These are phyloP conservation scores for Brachyrhaphis roseni DNA, from an alignment of 2,797 vertebrate genomes.

Conservation along the genomic window DNA sequence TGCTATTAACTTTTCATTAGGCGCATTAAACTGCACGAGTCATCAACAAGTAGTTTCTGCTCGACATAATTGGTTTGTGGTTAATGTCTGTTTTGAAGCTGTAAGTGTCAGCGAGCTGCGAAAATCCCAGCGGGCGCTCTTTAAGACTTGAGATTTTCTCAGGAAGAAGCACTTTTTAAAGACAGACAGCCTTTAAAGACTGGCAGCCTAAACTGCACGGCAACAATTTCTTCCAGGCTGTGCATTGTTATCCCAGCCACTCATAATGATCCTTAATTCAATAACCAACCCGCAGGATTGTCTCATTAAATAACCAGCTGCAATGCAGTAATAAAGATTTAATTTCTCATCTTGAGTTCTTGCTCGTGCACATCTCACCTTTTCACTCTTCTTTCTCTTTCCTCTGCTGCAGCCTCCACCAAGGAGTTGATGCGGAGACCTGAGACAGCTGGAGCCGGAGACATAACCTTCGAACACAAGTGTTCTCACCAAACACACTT, in stretches of 20 bases:
- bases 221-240: constrained; percentile 13
- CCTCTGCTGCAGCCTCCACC: constrained; percentile 48
- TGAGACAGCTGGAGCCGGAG: not conserved
- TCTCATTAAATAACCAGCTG: constrained; percentile 52
- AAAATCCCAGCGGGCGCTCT: constrained; percentile 37
- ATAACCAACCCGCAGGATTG: constrained; percentile 39
- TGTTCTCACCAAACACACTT: constrained; percentile 27
- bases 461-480: not conserved
- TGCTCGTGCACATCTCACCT: constrained; percentile 20
- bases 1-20: constrained; percentile 65
- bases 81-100: constrained; percentile 54
- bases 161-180: constrained; percentile 30
- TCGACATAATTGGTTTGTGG: constrained; percentile 57
- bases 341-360: constrained; percentile 24
- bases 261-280: constrained; percentile 54
- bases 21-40: constrained; percentile 52
- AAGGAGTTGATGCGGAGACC: constrained; percentile 32
- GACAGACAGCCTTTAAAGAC: constrained; percentile 19
- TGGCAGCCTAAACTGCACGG: constrained; percentile 21
- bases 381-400: constrained; percentile 22
- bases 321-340: constrained; percentile 34
- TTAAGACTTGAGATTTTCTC: constrained; percentile 25
- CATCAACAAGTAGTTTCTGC: constrained; percentile 66
- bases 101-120: constrained; percentile 25
- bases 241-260: constrained; percentile 20